Conservation (phyloP, 1,140 invertebrate genomes). For the Drosophila kikkawai region DNA sequence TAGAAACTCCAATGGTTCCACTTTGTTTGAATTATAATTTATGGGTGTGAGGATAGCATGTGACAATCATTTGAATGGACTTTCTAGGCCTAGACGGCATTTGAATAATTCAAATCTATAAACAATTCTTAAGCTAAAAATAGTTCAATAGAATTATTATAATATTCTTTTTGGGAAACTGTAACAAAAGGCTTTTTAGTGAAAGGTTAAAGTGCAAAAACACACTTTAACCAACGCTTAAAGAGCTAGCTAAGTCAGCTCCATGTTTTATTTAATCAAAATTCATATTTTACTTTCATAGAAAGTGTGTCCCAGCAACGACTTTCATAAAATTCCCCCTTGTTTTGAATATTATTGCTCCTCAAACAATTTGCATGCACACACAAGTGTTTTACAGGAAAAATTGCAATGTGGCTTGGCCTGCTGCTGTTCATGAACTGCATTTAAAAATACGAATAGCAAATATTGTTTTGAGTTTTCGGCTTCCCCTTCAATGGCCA, state of each 20-base stretch:
- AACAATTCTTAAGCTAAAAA: conserved; percentile 15
- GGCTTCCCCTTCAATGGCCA: conserved; percentile 29
- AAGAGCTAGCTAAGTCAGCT: neutral
- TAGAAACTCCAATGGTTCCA: conserved; percentile 13
- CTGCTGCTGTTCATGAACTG: conserved; percentile 24
- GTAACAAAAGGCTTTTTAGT: no score
- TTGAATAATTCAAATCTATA: conserved; percentile 3
- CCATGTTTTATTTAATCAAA: no score
- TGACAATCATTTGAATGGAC: neutral
- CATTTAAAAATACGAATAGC: conserved; percentile 47
- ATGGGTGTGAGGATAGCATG: conserved; percentile 6
- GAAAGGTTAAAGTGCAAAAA: neutral
- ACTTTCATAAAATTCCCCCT: neutral
- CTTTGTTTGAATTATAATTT: conserved; percentile 18
- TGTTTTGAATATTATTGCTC: conserved; percentile 16
- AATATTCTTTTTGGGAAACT: neutral
- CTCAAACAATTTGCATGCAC: conserved; percentile 24
- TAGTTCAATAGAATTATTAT: neutral
- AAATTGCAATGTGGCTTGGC: conserved; percentile 22
- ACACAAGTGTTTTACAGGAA: conserved; percentile 39
- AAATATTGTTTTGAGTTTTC: conserved; percentile 41
- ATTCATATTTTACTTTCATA: neutral
- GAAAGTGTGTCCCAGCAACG: conserved; percentile 7
- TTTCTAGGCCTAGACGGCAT: conserved; percentile 13
- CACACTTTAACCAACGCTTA: neutral